Evolutionary conservation across 2,888 invertebrate genomes (phyloP).

Genomic region (Ferrisia virgata): DNA sequence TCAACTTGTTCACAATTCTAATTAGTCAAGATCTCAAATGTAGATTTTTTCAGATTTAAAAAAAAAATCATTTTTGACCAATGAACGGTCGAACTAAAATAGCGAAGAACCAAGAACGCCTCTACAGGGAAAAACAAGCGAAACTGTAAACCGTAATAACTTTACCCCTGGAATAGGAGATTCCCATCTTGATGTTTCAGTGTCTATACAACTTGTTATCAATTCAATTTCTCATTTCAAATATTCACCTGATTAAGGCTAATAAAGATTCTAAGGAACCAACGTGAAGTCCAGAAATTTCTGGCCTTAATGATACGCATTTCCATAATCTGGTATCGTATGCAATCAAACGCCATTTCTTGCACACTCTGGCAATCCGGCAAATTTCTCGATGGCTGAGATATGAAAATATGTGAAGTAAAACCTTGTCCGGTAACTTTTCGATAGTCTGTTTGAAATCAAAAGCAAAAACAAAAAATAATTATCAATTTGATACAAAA

Average conservation of each 20-base stretch:
- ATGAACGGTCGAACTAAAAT: too few relatives aligned
- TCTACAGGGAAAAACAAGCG: too few relatives aligned
- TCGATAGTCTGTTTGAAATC: constrained; percentile 75
- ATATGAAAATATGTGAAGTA: constrained; percentile 91
- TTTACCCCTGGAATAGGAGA: too few relatives aligned
- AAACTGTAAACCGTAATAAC: too few relatives aligned
- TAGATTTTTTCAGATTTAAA: too few relatives aligned
- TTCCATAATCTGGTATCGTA: constrained; percentile 95
- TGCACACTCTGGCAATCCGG: constrained; percentile 89
- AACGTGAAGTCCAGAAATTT: constrained; percentile 91
- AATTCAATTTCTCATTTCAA: too few relatives aligned
- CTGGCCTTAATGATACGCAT: constrained; percentile 91
- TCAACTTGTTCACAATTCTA: too few relatives aligned
- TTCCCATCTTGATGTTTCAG: too few relatives aligned
- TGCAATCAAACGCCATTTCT: constrained; percentile 92
- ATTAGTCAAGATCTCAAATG: too few relatives aligned
- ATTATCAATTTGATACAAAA: background rate
- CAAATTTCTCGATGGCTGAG: constrained; percentile 90
- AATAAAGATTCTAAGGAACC: constrained; percentile 82
- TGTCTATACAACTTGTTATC: too few relatives aligned
- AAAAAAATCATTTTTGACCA: too few relatives aligned
- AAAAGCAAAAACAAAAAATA: background rate
- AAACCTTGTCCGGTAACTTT: constrained; percentile 93
- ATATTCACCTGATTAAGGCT: constrained; percentile 68
- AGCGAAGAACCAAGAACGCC: too few relatives aligned